A percentile compares a stretch with the other conserved stretches of the same genome.
These are phyloP conservation scores for Diacarnus erythraeanus DNA, from an alignment of 37 sponge, comb jelly and placozoan genomes.

Conservation along the genomic window DNA sequence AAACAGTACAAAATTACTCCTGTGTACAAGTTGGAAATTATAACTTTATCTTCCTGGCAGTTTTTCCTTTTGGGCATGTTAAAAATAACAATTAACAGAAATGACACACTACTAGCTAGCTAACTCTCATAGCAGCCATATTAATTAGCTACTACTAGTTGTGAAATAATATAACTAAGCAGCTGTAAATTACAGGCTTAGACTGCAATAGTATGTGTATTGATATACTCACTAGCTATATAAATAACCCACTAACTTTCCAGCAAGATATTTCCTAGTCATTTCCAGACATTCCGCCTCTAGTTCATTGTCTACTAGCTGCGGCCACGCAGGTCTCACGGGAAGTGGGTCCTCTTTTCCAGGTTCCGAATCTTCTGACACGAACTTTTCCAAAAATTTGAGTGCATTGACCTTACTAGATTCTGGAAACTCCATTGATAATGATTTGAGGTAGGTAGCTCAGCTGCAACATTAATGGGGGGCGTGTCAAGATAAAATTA, in stretches of 20 bases:
- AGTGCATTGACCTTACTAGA: slow-evolving; percentile 20
- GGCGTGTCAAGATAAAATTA: background rate
- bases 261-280: slow-evolving; percentile 37
- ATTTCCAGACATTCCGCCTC: slow-evolving; percentile 64
- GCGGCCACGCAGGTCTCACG: slow-evolving; percentile 11
- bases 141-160: too few relatives aligned
- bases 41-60: too few relatives aligned
- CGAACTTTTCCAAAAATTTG: slow-evolving; percentile 46
- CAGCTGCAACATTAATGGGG: background rate
- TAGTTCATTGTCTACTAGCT: slow-evolving; percentile 41
- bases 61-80: too few relatives aligned
- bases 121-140: too few relatives aligned
- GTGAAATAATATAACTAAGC: too few relatives aligned
- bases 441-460: background rate
- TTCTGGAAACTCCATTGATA: slow-evolving; percentile 53
- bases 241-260: slow-evolving; percentile 71
- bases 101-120: too few relatives aligned
- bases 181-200: too few relatives aligned
- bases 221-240: too few relatives aligned
- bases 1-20: too few relatives aligned
- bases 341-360: slow-evolving; percentile 10
- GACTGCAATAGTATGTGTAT: too few relatives aligned
- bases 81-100: too few relatives aligned
- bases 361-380: background rate
- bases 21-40: too few relatives aligned